These are phyloP conservation scores for Epinephelus awoara DNA, from an alignment of 2,797 vertebrate genomes.

Conservation along the genomic window DNA sequence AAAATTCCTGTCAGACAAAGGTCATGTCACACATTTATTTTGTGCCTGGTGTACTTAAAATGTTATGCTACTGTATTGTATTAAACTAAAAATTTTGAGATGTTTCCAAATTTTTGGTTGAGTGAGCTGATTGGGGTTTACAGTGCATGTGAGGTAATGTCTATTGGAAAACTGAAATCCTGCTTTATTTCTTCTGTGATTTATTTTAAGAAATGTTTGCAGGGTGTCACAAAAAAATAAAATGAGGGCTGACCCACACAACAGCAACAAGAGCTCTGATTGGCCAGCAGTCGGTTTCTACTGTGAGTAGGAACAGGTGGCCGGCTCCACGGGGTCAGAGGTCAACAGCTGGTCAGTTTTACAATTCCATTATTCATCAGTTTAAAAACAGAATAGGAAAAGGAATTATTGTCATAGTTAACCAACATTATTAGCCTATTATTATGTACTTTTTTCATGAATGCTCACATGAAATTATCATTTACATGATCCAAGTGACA, in stretches of 20 bases:
- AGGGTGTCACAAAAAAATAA: not conserved
- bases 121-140: no score
- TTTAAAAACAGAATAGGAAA: slow-evolving; percentile 1
- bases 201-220: not conserved
- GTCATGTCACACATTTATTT: no score
- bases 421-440: no score
- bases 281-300: slow-evolving; percentile 16
- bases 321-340: not conserved
- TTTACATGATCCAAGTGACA: not conserved
- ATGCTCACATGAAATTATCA: not conserved
- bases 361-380: not conserved
- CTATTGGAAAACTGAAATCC: no score
- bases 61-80: no score
- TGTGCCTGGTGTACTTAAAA: no score
- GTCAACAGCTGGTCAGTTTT: slow-evolving; percentile 25
- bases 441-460: not conserved
- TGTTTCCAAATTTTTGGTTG: no score
- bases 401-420: no score
- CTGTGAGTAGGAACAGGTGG: slow-evolving; percentile 32
- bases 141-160: no score
- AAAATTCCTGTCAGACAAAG: no score
- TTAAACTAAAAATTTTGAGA: no score
- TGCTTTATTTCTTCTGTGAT: not conserved
- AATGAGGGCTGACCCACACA: not conserved
- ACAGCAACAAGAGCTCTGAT: not conserved